These are phyloP conservation scores for Hipparchia semele DNA, from an alignment of 2,888 invertebrate genomes.

Conservation along the genomic window DNA sequence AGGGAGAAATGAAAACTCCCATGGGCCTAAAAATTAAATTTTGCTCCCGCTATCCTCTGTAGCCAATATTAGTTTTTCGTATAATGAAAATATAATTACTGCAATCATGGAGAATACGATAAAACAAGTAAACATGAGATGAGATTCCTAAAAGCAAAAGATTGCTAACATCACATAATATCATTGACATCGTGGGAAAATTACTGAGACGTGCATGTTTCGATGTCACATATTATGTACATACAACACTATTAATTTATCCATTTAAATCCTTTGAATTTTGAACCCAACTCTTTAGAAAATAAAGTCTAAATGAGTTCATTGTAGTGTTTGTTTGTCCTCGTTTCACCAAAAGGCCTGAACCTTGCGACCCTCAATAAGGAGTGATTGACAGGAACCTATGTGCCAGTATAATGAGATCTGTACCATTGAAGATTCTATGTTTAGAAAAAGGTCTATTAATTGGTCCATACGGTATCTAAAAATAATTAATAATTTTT, in stretches of 20 bases:
- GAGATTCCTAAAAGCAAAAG: background rate
- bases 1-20: too few relatives aligned
- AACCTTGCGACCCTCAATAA: slow-evolving; percentile 63
- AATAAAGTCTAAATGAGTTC: background rate
- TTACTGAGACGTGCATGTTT: slow-evolving; percentile 5
- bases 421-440: slow-evolving; percentile 9
- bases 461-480: background rate
- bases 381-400: slow-evolving; percentile 47
- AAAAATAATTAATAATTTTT: too few relatives aligned
- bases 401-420: slow-evolving; percentile 41
- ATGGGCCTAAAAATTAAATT: too few relatives aligned
- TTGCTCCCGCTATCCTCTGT: too few relatives aligned
- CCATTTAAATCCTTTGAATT: background rate
- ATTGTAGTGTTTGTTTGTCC: slow-evolving; percentile 28
- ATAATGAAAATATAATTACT: too few relatives aligned
- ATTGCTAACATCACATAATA: background rate
- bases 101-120: too few relatives aligned
- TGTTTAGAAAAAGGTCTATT: background rate
- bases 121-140: background rate
- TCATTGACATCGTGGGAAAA: slow-evolving; percentile 18
- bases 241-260: background rate
- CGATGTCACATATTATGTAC: background rate
- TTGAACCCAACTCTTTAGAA: background rate
- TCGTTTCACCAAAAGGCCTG: slow-evolving; percentile 44
- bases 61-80: too few relatives aligned